Evolutionary conservation across 2,797 vertebrate genomes (phyloP).

Genomic region (Cetoscarus ocellatus): DNA sequence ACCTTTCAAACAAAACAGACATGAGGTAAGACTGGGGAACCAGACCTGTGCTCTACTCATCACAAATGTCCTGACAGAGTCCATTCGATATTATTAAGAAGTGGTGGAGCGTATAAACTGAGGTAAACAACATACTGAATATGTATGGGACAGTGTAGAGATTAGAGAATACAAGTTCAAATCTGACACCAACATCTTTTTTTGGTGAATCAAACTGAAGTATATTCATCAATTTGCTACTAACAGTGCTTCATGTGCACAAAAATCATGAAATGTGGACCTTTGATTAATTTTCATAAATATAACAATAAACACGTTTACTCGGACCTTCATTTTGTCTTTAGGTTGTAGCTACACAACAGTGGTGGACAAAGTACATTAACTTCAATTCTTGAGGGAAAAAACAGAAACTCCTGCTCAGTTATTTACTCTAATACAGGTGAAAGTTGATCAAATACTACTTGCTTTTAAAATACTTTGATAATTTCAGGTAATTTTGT

Average conservation of each 20-base stretch:
- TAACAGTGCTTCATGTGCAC: not conserved
- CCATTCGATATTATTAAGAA: constrained; percentile 13
- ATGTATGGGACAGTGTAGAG: not conserved
- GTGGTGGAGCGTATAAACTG: constrained; percentile 16
- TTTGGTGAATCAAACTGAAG: not conserved
- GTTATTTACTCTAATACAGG: no score
- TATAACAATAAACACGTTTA: constrained; percentile 5
- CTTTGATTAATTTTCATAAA: constrained; percentile 4
- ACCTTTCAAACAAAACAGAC: constrained; percentile 56
- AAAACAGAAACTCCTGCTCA: no score
- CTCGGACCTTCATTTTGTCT: not conserved
- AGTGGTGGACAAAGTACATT: no score
- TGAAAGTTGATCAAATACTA: no score
- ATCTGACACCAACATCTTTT: not conserved
- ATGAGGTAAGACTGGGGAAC: constrained; percentile 67
- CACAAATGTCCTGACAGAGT: constrained; percentile 19
- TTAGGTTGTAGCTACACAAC: no score
- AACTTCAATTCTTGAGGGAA: no score
- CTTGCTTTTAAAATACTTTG: no score
- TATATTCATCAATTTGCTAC: not conserved
- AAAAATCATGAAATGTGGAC: not conserved
- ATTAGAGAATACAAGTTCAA: not conserved
- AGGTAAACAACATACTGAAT: constrained; percentile 22
- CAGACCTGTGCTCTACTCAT: constrained; percentile 19
- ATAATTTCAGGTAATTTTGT: no score